Base-by-base conservation (phyloP, 2,113 vertebrate genomes). In the Xiphophorus couchianus region DNA sequence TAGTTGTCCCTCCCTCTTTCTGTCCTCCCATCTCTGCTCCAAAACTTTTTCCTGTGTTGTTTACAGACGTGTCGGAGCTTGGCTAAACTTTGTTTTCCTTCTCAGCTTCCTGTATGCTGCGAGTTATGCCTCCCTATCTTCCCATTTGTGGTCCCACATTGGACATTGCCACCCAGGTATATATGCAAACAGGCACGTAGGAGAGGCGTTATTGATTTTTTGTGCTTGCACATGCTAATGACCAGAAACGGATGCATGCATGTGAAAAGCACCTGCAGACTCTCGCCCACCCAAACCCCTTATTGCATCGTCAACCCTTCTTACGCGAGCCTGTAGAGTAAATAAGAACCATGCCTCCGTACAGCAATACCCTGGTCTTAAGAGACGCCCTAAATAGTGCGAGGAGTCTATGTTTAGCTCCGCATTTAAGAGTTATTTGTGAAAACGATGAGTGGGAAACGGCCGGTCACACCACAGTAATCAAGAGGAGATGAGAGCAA, bases 401-500 rank as follows among this genome's bases (percentile, higher is more conserved):
- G 19, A 54, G 19, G 19, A 54, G 12, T 71, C 76, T 78, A 77
- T 81, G 77, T 90, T 88, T 85, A 88, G 87, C 87, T 76, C 70
- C 75, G 35, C 37, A 29, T 31, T 81, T 37, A 22, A 28, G 69
- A 85, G 73, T 89, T 71, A 75, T 84, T 86, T 81, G 73, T 69
- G 72, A 78, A 80, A 80, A 71, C 14, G 5, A 68, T n/a, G 28
- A 60, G 28, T 42, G 63, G 75, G 54, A 74, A 78, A 70, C 73
- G 75, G 81, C 75, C 74, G 79, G 79, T 90, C 86, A 66, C 71
- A 83, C 70, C 61, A 74, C 80, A 30, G 39, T 90, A 92, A 92
- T 90, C 88, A 87, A 88, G 82, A 86, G 27, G 29, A 85, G 87
- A 90, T 74, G 78, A 88, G 84, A 76, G 84, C 84, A 83, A 86